Base-by-base conservation (phyloP, 92 coral and sea anemone species). In the Zoanthus solanderi region DNA sequence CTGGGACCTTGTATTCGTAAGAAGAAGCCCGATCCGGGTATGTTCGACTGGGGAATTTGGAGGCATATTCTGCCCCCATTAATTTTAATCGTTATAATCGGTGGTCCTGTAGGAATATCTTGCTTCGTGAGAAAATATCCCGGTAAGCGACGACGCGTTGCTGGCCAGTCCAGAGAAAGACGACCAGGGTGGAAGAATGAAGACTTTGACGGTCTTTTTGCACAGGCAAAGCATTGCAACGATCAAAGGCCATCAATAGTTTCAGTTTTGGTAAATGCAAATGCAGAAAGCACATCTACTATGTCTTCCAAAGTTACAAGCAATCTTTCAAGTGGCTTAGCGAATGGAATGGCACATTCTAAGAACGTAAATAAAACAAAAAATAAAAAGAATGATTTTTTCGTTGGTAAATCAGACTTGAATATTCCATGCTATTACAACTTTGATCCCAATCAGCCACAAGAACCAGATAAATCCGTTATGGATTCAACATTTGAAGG, bases 71-170 rank as follows among this genome's bases (percentile, higher is more conserved):
- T 93, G 17, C 96, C 98, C 2, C 15, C 92, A 30, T 63, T 92
- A 9, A 91, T 95, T 90, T 72, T 95, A 6, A 31, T 95, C 3
- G 79, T 32, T 17, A 94, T 95, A 11, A 87, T 95, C 29, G 98
- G 98, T 28, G 75, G 92, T 15, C 98, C 98, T 47, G 98, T 95
- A n/a, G 61, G 83, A 1, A 95, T 95, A 44, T 89, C 98, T 0
- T 75, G 87, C 73, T 60, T 72, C 13, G 92, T 95, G 47, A 79
- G 77, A 42, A 95, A 71, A 71, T 52, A 76, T 16, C 87, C 87
- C 37, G 82, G 89, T 31, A 95, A 88, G 65, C 93, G 85, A 11
- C 91, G 79, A 5, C 88, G 74, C 9, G 89, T 75, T 34, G 84
- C 75, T 4, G 83, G 86, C 15, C 83, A 91, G 17, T 16, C 31